Conservation (phyloP, 2,888 invertebrate species). For the Allophyes oxyacanthae region DNA sequence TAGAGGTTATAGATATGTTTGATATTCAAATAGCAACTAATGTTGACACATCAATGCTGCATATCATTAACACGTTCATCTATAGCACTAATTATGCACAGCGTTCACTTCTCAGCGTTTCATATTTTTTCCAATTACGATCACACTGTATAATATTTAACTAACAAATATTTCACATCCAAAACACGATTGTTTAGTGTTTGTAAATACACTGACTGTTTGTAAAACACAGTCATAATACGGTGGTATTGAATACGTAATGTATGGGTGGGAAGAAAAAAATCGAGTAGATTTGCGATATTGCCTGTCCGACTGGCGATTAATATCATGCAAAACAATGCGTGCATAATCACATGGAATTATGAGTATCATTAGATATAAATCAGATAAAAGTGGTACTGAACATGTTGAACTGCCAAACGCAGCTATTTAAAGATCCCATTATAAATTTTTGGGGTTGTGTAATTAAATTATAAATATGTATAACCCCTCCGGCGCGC, state of each 20-base stretch:
- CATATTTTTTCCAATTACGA: conserved; percentile 3
- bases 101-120: conserved; percentile 9
- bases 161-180: conserved; percentile 6
- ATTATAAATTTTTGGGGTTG: too few relatives aligned
- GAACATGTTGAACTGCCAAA: conserved; percentile 7
- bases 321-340: conserved; percentile 60
- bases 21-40: conserved; percentile 23
- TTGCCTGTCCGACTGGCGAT: conserved; percentile 46
- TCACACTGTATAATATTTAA: conserved; percentile 2
- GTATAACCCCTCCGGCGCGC: too few relatives aligned
- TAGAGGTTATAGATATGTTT: conserved; percentile 22
- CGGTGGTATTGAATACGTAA: conserved; percentile 10
- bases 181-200: conserved; percentile 21
- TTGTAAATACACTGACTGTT: conserved; percentile 39
- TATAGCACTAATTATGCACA: conserved; percentile 10
- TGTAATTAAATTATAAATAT: too few relatives aligned
- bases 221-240: conserved; percentile 23
- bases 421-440: too few relatives aligned
- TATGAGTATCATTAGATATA: conserved; percentile 53
- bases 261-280: conserved; percentile 20
- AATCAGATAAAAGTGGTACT: conserved; percentile 21
- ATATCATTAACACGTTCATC: conserved; percentile 12
- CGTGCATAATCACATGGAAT: conserved; percentile 52
- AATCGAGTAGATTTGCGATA: conserved; percentile 19
- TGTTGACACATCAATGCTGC: conserved; percentile 41